A percentile compares a stretch with the other conserved stretches of the same genome.
Conservation (phyloP, 92 coral and sea anemone species). For the Hydrozoanthus gracilis region DNA sequence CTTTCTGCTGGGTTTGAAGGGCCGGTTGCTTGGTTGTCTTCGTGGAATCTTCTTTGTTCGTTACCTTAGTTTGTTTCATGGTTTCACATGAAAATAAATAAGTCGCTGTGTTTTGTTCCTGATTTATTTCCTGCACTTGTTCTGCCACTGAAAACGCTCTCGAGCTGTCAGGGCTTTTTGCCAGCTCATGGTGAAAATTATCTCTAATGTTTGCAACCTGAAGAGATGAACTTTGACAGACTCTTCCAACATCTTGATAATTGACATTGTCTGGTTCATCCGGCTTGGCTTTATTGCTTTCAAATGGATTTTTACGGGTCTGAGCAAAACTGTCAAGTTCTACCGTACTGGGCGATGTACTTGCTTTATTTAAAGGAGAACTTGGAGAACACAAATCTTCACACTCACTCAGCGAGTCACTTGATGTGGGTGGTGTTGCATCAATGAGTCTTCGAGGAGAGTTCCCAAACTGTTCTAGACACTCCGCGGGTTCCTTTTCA, state of each 20-base stretch:
- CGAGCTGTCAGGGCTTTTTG: not conserved
- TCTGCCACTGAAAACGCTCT: conserved; percentile 5
- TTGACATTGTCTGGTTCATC: not conserved
- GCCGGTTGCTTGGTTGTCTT: not conserved
- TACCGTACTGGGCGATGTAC: not conserved
- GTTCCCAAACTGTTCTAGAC: not conserved
- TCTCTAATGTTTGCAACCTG: not conserved
- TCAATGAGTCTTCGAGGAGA: too few species aligned
- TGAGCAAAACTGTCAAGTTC: not conserved
- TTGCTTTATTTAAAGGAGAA: not conserved
- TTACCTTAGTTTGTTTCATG: not conserved
- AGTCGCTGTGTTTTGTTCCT: not conserved
- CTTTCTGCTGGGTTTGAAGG: not conserved
- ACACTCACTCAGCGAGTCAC: not conserved
- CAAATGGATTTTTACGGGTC: not conserved
- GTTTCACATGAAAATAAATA: not conserved
- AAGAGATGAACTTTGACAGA: not conserved
- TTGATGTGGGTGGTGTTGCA: not conserved
- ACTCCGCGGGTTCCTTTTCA: not conserved
- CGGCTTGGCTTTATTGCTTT: not conserved
- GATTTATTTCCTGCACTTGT: not conserved
- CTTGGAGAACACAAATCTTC: not conserved
- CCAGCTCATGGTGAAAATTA: not conserved
- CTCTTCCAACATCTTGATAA: conserved; percentile 9
- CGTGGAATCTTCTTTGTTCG: not conserved